Base-by-base conservation (phyloP, 2,888 invertebrate species). In the Raillietiella orientalis region DNA sequence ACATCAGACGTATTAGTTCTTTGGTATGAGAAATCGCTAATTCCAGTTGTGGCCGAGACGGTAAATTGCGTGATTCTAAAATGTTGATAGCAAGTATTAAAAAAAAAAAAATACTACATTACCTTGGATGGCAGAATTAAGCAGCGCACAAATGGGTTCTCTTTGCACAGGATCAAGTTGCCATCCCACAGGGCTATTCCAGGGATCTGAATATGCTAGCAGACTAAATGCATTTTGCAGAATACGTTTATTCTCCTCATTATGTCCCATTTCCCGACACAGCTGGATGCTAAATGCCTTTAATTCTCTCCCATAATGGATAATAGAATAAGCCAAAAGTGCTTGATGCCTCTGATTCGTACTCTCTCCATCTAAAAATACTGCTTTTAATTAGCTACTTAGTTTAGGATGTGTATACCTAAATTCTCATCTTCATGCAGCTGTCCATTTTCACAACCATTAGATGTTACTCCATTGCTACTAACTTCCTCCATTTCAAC, bases 71-170 rank as follows among this genome's bases (percentile, higher is more conserved):
- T 39, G 74, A 72, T 55, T 82, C 87, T 9, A 15, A 2, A 25
- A 26, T 11, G 10, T 24, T 3, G 25, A n/a, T 6, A 8, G 13
- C 14, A 16, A 14, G 4, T 9, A 13, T 12, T 16, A n/a, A 43
- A 39, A 21, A 17, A 12, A 12, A 17, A 6, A 14, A 21, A 12
- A 20, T 8, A 5, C 13, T 8, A 14, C 39, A 47, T 47, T 46
- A 84, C 87, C 82, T 51, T 90, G 59, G 51, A 93, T 90, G 47
- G 90, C 87, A 40, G 87, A 82, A 55, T 93, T 93, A 40, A 93
- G 64, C 42, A 79, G 72, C 41, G 77, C 75, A 56, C 82, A 84
- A 31, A 90, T 72, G 27, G 71, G 66, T 52, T 93, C 90, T 39
- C 93, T 60, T 43, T 84, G 72, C 37, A 69, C 61, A n/a, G 87